Percentiles rank a stretch among this genome's conserved stretches.
These are phyloP conservation scores for Sebastes itinus DNA, from an alignment of 2,797 vertebrate species.

Conservation along the genomic window DNA sequence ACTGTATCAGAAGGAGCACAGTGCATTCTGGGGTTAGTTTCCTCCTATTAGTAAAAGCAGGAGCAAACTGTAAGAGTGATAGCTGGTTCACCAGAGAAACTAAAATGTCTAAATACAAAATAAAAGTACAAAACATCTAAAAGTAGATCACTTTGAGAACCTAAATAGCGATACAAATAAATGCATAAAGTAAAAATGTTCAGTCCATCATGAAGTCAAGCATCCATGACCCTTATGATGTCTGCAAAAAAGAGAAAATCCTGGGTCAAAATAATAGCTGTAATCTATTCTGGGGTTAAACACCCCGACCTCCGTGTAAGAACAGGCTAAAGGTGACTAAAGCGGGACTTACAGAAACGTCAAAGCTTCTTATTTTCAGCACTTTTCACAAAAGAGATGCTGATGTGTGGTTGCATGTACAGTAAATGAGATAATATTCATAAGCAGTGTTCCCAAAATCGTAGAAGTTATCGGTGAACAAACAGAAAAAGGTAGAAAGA, in stretches of 20 bases:
- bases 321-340: not conserved
- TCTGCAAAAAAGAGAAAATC: constrained; percentile 12
- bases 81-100: not conserved
- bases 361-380: constrained; percentile 3
- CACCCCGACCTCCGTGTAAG: not conserved
- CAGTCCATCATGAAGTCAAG: constrained; percentile 8
- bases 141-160: not conserved
- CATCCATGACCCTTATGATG: constrained; percentile 3
- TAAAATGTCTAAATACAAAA: not conserved
- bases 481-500: constrained; percentile 27
- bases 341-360: not conserved
- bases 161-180: not conserved
- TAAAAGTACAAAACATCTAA: not conserved
- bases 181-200: not conserved
- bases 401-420: not conserved
- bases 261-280: constrained; percentile 14
- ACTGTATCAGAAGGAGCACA: not conserved
- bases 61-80: not conserved
- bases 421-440: not conserved
- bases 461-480: constrained; percentile 27
- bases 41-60: not conserved
- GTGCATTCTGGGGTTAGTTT: not conserved
- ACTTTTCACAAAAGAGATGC: not conserved
- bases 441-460: not conserved
- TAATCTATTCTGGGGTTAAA: constrained; percentile 37